phyloP scores from a whole-genome alignment of 1,140 invertebrate genomes.

The Macrobrachium nipponense region DNA sequence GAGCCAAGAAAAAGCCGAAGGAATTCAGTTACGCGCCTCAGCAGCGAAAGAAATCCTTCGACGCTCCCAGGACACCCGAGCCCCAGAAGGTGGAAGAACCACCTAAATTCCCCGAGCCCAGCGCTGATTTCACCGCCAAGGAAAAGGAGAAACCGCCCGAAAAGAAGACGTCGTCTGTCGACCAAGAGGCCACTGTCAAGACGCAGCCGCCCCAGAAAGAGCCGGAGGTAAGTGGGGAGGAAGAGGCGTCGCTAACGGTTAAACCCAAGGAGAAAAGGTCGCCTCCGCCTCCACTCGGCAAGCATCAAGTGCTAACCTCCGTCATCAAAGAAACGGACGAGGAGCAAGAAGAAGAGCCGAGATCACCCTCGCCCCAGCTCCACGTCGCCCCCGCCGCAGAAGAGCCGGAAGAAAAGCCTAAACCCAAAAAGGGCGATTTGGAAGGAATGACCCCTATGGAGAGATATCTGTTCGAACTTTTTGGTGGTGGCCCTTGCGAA shows the following conservation, averaged over 20 bases:
- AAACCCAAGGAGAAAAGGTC: constrained; percentile 61
- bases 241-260: constrained; percentile 34
- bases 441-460: constrained; percentile 57
- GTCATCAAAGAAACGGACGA: constrained; percentile 57
- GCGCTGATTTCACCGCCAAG: constrained; percentile 46
- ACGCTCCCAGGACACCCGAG: neutral
- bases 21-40: neutral
- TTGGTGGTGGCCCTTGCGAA: constrained; percentile 34
- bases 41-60: neutral
- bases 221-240: constrained; percentile 64
- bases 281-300: constrained; percentile 27
- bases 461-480: constrained; percentile 55
- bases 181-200: constrained; percentile 46
- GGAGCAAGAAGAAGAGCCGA: constrained; percentile 32
- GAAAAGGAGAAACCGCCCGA: constrained; percentile 30
- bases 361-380: constrained; percentile 28
- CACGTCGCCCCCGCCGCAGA: neutral
- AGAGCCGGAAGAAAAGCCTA: neutral
- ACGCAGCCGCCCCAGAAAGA: constrained; percentile 67
- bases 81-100: constrained; percentile 31
- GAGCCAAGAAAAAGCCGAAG: constrained; percentile 15
- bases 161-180: constrained; percentile 55
- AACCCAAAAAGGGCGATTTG: neutral
- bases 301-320: constrained; percentile 51
- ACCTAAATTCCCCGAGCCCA: constrained; percentile 11